A percentile compares a stretch with the other conserved stretches of the same genome.
Evolutionary conservation across 2,113 vertebrate genomes (phyloP).

Genomic region (Sitta europaea): DNA sequence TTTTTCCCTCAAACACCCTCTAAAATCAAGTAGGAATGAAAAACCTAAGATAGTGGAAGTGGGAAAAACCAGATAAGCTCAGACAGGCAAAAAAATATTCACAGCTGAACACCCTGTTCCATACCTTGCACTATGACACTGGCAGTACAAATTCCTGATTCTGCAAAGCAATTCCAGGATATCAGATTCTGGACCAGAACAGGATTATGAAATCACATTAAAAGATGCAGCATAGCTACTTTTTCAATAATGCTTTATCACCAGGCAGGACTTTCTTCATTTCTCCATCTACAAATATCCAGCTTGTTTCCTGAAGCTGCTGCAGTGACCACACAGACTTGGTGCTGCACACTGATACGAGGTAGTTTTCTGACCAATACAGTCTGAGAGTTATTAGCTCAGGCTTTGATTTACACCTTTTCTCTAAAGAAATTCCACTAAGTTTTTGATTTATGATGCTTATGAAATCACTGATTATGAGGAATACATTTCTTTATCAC

Average conservation of each 20-base stretch:
- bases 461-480: not conserved
- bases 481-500: not conserved
- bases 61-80: not conserved
- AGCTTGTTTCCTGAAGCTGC: not conserved
- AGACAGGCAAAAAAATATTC: not conserved
- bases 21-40: not conserved
- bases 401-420: not conserved
- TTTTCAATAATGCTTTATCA: not conserved
- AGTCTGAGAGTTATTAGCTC: not conserved
- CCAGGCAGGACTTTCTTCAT: not conserved
- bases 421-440: not conserved
- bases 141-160: not conserved
- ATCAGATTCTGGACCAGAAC: not conserved
- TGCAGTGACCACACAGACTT: not conserved
- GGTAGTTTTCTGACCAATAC: not conserved
- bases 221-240: not conserved
- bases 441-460: not conserved
- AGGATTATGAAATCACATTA: not conserved
- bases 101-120: not conserved
- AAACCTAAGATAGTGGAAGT: not conserved
- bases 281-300: not conserved
- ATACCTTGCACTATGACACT: not conserved
- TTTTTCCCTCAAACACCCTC: not conserved
- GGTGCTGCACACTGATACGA: not conserved
- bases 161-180: not conserved